Conservation (phyloP, 2,113 vertebrate genomes). For the Hippocampus barbouri region DNA sequence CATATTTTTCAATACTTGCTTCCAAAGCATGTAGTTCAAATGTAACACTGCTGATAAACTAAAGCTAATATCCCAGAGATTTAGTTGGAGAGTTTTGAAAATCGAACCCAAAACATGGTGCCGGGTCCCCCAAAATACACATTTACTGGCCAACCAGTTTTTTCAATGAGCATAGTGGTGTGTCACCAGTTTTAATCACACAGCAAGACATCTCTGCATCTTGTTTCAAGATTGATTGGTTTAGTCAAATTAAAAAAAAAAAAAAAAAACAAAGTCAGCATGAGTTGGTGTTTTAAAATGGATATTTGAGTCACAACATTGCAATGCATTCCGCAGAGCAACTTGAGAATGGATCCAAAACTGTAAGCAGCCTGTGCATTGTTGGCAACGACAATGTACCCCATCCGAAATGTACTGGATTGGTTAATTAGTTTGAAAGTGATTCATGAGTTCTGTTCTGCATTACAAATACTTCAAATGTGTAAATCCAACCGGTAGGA, state of each 20-base stretch:
- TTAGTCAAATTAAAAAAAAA: neutral
- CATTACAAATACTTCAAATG: neutral
- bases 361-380: neutral
- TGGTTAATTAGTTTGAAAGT: neutral
- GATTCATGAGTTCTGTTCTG: neutral
- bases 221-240: neutral
- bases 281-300: neutral
- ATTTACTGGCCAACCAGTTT: neutral
- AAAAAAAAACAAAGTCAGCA: neutral
- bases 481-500: neutral
- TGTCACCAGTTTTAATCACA: neutral
- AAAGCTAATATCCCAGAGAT: neutral
- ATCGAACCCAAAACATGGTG: neutral
- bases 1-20: too few species aligned
- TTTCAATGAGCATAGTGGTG: neutral
- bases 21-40: neutral
- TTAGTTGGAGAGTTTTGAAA: neutral
- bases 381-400: neutral
- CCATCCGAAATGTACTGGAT: neutral
- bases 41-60: neutral
- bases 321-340: neutral
- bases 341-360: neutral
- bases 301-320: neutral
- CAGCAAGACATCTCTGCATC: neutral
- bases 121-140: neutral